phyloP scores from a whole-genome alignment of 2,888 invertebrate genomes.

The Drosophila lacicola region DNA sequence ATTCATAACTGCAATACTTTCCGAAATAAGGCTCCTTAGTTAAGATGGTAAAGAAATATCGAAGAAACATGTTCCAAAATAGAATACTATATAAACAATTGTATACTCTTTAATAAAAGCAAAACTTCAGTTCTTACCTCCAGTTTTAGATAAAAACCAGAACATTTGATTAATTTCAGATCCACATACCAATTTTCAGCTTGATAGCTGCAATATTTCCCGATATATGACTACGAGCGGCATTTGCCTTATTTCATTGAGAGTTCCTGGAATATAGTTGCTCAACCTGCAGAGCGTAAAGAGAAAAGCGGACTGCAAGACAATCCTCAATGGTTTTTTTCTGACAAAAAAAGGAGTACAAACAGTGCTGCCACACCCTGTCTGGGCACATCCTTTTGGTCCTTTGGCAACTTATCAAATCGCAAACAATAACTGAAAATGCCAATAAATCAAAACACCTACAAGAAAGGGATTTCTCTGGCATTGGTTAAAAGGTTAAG shows the following conservation, averaged over 20 bases:
- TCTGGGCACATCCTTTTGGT: conserved; percentile 49
- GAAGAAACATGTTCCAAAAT: too few relatives aligned
- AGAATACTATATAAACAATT: too few relatives aligned
- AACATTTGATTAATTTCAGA: not conserved
- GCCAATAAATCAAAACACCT: conserved; percentile 76
- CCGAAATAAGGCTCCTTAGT: too few relatives aligned
- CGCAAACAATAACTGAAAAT: conserved; percentile 65
- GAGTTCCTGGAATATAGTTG: conserved; percentile 51
- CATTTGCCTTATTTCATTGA: not conserved
- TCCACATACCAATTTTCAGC: not conserved
- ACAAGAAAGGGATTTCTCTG: conserved; percentile 52
- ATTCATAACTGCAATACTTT: too few relatives aligned
- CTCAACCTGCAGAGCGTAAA: conserved; percentile 27
- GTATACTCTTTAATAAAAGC: too few relatives aligned
- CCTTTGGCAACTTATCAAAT: conserved; percentile 64
- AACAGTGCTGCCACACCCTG: conserved; percentile 29
- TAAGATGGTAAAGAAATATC: too few relatives aligned
- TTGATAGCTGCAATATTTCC: not conserved
- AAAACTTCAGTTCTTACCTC: too few relatives aligned
- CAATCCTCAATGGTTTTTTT: conserved; percentile 34
- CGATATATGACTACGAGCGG: conserved; percentile 10
- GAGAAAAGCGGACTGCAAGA: conserved; percentile 21
- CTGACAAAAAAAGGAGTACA: conserved; percentile 34
- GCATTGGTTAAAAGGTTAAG: conserved; percentile 62
- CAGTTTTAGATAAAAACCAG: too few relatives aligned